Evolutionary conservation across 1,140 invertebrate genomes (phyloP).

Genomic region (Uloborus diversus): DNA sequence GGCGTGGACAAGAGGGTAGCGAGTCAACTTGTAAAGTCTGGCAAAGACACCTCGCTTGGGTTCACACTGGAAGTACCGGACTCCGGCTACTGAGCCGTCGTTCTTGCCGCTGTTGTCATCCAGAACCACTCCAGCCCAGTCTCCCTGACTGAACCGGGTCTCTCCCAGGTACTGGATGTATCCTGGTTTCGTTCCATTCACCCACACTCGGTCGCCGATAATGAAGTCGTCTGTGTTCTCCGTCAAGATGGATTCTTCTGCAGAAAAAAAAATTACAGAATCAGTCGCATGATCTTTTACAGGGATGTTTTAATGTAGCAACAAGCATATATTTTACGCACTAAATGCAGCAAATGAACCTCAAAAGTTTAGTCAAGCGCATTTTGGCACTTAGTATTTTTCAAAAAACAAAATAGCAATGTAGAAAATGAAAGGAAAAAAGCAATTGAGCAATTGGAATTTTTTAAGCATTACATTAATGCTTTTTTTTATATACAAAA

Average conservation of each 20-base stretch:
- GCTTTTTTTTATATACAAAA: too few species aligned
- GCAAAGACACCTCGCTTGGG: conserved; percentile 93
- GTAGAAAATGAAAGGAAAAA: too few species aligned
- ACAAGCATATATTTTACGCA: too few species aligned
- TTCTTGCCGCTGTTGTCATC: conserved; percentile 97
- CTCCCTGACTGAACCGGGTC: conserved; percentile 89
- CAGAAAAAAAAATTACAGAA: not conserved
- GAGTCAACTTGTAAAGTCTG: conserved; percentile 57
- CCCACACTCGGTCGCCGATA: conserved; percentile 94
- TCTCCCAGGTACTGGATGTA: conserved; percentile 98
- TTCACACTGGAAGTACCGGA: conserved; percentile 93
- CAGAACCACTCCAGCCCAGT: conserved; percentile 96
- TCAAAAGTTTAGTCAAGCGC: too few species aligned
- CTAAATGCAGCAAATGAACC: too few species aligned
- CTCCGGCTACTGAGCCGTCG: conserved; percentile 93
- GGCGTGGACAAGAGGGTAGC: conserved; percentile 19
- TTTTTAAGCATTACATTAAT: too few species aligned
- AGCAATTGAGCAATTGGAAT: too few species aligned
- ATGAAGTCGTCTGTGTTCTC: conserved; percentile 88
- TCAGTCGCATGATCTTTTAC: too few species aligned
- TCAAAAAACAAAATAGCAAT: too few species aligned
- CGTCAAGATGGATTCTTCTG: conserved; percentile 24
- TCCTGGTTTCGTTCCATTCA: conserved; percentile 92
- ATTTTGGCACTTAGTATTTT: too few species aligned
- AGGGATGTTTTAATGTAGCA: too few species aligned